Evolutionary conservation across 35 echinoderm and acorn worm species (phyloP).

Genomic region (Ophioderma brevispina): DNA sequence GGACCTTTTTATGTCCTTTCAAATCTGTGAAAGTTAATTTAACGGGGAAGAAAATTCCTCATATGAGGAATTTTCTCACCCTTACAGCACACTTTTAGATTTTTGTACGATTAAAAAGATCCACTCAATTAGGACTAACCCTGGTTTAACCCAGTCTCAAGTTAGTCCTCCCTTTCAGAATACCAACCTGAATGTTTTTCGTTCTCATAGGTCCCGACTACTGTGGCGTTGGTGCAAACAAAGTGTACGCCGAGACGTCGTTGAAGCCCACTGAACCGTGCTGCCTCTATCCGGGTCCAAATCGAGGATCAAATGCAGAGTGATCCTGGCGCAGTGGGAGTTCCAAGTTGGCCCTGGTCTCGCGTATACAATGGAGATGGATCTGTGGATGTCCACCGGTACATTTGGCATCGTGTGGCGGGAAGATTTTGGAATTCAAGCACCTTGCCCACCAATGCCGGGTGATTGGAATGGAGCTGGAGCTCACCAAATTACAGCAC

Average conservation of each 20-base stretch:
- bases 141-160: too few species aligned
- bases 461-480: conserved; percentile 99
- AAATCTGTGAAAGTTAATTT: too few species aligned
- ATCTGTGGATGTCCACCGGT: conserved; percentile 95
- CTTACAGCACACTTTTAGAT: too few species aligned
- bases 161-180: too few species aligned
- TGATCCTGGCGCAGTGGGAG: conserved; percentile 99
- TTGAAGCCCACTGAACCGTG: conserved; percentile 94
- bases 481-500: conserved; percentile 94
- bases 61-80: too few species aligned
- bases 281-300: conserved; percentile 96
- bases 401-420: conserved; percentile 83
- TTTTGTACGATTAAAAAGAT: too few species aligned
- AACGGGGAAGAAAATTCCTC: too few species aligned
- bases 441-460: conserved; percentile 92
- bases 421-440: conserved; percentile 97
- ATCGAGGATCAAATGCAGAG: conserved; percentile 93
- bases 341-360: conserved; percentile 98
- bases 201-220: conserved; percentile 95
- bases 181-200: too few species aligned
- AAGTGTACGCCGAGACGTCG: conserved; percentile 86
- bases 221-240: conserved; percentile 98
- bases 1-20: too few species aligned
- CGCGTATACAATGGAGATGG: conserved; percentile 89
- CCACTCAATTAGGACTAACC: too few species aligned